A percentile compares a stretch with the other conserved stretches of the same genome.
phyloP scores from a whole-genome alignment of 2,113 vertebrate genomes.

The Sinocyclocheilus rhinocerous region DNA sequence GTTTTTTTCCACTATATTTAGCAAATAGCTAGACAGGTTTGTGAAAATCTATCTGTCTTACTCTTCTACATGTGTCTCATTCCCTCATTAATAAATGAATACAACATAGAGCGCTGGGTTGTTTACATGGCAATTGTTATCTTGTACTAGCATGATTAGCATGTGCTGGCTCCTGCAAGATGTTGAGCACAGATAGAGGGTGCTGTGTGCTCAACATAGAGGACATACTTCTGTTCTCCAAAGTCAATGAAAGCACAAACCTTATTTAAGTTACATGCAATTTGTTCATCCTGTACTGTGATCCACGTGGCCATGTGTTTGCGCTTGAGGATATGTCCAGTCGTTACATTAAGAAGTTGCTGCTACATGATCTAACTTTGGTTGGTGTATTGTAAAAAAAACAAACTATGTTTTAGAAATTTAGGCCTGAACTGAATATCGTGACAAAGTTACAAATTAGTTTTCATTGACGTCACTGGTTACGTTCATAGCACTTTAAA shows the following conservation, averaged over 20 bases:
- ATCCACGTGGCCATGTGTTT: not conserved
- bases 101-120: not conserved
- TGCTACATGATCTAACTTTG: not conserved
- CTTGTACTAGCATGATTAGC: slow-evolving; percentile 12
- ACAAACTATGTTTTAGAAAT: not conserved
- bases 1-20: not conserved
- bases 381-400: not conserved
- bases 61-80: not conserved
- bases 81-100: slow-evolving; percentile 18
- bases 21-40: not conserved
- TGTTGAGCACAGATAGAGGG: not conserved
- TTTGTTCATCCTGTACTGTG: not conserved
- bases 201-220: not conserved
- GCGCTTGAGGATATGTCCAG: not conserved
- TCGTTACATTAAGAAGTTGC: not conserved
- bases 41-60: not conserved
- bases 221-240: not conserved
- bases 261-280: not conserved
- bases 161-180: not conserved
- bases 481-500: not conserved
- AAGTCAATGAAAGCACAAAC: not conserved
- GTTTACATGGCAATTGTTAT: slow-evolving; percentile 1
- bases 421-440: not conserved
- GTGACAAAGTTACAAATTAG: not conserved
- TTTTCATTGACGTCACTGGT: not conserved